These are phyloP conservation scores for Astreopora myriophthalma DNA, from an alignment of 64 coral and sea anemone species.

Conservation along the genomic window DNA sequence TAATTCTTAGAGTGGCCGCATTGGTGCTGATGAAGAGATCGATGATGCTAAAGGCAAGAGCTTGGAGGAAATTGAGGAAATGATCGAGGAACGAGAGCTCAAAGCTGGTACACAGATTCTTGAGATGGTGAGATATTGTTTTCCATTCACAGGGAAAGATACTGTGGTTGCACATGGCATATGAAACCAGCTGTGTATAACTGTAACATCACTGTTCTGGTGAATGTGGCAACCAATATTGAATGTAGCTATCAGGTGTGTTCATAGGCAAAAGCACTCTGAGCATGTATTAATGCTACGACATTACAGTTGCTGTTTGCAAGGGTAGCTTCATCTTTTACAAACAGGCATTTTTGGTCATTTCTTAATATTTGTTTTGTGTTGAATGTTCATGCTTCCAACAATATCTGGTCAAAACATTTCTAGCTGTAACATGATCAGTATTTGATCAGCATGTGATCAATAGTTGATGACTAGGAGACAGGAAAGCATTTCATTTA, in stretches of 20 bases:
- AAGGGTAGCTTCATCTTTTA: not conserved
- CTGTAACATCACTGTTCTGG: conserved; percentile 38
- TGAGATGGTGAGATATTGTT: conserved; percentile 81
- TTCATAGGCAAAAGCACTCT: conserved; percentile 57
- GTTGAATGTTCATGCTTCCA: too few relatives aligned
- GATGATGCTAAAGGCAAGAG: conserved; percentile 94
- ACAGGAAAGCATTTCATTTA: too few relatives aligned
- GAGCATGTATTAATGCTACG: conserved; percentile 79
- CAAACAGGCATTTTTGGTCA: too few relatives aligned
- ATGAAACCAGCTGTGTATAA: conserved; percentile 29
- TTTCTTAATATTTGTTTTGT: too few relatives aligned
- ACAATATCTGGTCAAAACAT: too few relatives aligned
- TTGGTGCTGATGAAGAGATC: conserved; percentile 97
- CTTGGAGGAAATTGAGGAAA: conserved; percentile 90
- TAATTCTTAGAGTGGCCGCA: conserved; percentile 88
- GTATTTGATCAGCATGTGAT: too few relatives aligned
- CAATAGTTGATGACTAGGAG: too few relatives aligned
- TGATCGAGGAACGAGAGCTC: conserved; percentile 87
- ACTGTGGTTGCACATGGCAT: conserved; percentile 50
- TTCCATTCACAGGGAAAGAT: not conserved
- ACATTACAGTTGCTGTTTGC: not conserved
- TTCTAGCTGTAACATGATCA: too few relatives aligned
- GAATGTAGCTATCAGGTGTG: conserved; percentile 82
- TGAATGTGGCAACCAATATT: conserved; percentile 77
- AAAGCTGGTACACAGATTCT: conserved; percentile 94